These are phyloP conservation scores for Molossus molossus DNA, from an alignment of 2,797 vertebrate genomes.

Conservation along the genomic window DNA sequence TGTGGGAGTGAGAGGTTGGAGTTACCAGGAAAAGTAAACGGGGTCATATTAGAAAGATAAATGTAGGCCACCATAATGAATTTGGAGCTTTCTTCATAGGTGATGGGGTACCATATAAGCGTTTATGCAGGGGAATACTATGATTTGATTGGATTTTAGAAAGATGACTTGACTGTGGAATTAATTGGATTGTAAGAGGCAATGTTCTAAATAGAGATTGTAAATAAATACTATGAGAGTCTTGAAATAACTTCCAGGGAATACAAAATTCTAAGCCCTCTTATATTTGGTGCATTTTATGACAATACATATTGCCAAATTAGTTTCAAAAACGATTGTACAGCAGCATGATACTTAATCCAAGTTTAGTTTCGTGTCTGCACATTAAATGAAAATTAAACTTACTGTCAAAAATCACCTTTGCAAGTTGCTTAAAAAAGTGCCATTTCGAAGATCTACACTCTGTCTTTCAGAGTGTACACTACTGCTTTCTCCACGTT, in stretches of 20 bases:
- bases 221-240: not conserved
- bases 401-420: not conserved
- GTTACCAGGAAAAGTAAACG: not conserved
- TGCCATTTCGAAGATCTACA: not conserved
- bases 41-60: not conserved
- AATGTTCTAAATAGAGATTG: not conserved
- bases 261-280: not conserved
- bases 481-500: not conserved
- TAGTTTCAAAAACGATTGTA: not conserved
- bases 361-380: not conserved
- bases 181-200: not conserved
- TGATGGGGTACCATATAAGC: not conserved
- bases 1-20: not conserved
- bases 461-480: conserved; percentile 23
- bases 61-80: not conserved
- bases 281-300: not conserved
- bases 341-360: not conserved
- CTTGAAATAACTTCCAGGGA: not conserved
- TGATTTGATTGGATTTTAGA: conserved; percentile 26
- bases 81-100: not conserved
- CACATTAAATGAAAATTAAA: not conserved
- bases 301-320: not conserved
- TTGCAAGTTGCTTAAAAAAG: not conserved
- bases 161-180: not conserved
- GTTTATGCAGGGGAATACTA: not conserved